Evolutionary conservation across 2,888 invertebrate species (phyloP).

Genomic region (Pegoplata infirma): DNA sequence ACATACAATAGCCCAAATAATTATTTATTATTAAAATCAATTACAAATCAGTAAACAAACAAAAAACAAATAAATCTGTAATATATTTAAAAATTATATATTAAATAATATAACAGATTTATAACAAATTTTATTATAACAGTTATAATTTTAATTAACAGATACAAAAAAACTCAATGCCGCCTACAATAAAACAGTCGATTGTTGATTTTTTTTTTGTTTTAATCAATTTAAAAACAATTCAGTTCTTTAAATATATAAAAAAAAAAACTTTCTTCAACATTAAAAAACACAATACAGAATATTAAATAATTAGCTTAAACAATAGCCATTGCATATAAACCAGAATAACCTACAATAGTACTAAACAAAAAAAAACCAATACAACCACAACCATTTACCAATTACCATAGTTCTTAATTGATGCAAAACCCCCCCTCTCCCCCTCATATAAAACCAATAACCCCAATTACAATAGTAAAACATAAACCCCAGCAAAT

Average conservation of each 20-base stretch:
- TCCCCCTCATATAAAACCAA: slow-evolving; percentile 21
- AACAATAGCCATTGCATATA: slow-evolving; percentile 42
- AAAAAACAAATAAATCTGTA: slow-evolving; percentile 11
- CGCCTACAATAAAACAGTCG: slow-evolving; percentile 45
- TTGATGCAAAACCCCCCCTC: slow-evolving; percentile 30
- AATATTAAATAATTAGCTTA: slow-evolving; percentile 32
- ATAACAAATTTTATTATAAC: background rate
- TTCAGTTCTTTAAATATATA: background rate
- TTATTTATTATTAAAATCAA: background rate
- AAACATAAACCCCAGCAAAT: no score
- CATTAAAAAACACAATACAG: background rate
- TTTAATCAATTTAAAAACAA: slow-evolving; percentile 6
- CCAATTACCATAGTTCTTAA: slow-evolving; percentile 46
- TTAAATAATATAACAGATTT: background rate
- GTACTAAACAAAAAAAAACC: slow-evolving; percentile 40
- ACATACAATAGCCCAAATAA: slow-evolving; percentile 30
- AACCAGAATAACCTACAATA: slow-evolving; percentile 55
- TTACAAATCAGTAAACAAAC: background rate
- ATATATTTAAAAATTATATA: no score
- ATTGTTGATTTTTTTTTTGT: slow-evolving; percentile 55
- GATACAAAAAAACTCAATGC: background rate
- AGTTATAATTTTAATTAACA: background rate
- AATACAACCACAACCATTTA: slow-evolving; percentile 30
- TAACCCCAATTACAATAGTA: slow-evolving; percentile 1
- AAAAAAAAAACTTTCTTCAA: background rate